Base-by-base conservation (phyloP, 1,140 invertebrate species). In the Anoplophora glabripennis region DNA sequence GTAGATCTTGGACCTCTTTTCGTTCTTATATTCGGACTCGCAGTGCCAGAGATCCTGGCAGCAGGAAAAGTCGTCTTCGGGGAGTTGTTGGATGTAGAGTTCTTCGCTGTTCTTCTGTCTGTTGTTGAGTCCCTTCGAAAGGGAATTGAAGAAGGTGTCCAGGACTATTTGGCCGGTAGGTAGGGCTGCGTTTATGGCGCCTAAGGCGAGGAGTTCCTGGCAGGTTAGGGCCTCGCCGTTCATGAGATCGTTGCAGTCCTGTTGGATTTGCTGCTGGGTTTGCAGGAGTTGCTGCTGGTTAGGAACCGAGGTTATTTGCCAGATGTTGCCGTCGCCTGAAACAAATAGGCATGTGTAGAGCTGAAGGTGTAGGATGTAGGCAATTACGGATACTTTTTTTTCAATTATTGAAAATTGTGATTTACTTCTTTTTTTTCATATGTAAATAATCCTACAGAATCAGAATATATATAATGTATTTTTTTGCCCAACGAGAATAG, bases 121-220 rank as follows among this genome's bases (percentile, higher is more conserved):
- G 41, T 67, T 67, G 34, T 60, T 65, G 21, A 80, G 83, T 49
- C 86, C 87, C 74, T 90, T 90, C 8, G 87, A 88, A 8, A 92
- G 78, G 21, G 89, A 89, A 69, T 85, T 85, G 66, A 92, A 86
- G 73, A 92, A 89, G 1, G 89, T 87, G 66, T 91, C 88, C 15
- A 92, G 76, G 4, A 88, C 89, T 33, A 90, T 83, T 77, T 93
- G 90, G 37, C 89, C 90, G 5, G 93, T 94, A 14, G 93, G 93
- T 57, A 96, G 75, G 1, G 93, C 91, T 1, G 93, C 93, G 65
- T 91, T 92, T 21, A 97, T 84, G 8, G 93, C 92, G 40, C 94
- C 93, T 21, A 96, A 80, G 33, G 93, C 93, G 40, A 97, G 79
- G 1, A 96, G 80, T 78, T 97, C 93, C 76, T 93, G 92, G 77